Evolutionary conservation across 2,113 vertebrate genomes (phyloP).

Genomic region (Phalacrocorax brasilianus): DNA sequence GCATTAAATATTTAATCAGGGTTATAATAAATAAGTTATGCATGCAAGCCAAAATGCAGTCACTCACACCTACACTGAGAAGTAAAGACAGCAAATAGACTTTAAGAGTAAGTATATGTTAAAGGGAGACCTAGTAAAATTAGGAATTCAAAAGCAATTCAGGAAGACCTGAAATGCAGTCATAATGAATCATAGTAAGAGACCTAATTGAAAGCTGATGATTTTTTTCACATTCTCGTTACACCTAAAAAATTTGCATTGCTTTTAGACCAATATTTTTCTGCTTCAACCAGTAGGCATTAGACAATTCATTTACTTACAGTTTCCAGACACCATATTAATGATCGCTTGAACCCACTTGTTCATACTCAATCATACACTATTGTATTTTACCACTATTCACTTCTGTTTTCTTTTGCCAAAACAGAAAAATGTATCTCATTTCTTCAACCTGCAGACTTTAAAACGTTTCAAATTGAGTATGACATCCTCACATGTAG

Average conservation of each 20-base stretch:
- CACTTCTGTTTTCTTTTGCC: neutral
- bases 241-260: neutral
- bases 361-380: neutral
- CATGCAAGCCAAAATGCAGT: neutral
- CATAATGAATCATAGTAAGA: conserved; percentile 14
- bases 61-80: neutral
- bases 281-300: neutral
- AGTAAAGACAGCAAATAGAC: neutral
- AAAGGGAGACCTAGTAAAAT: neutral
- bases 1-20: neutral
- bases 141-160: neutral
- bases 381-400: neutral
- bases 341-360: neutral
- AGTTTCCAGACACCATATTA: neutral
- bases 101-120: neutral
- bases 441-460: neutral
- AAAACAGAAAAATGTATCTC: neutral
- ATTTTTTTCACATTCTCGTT: neutral
- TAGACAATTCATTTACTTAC: conserved; percentile 15
- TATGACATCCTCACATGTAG: neutral
- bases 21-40: conserved; percentile 31
- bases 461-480: neutral
- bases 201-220: conserved; percentile 24
- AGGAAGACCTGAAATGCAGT: neutral
- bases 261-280: neutral